phyloP scores from a whole-genome alignment of 2,888 invertebrate species.

The Corythucha ciliata region DNA sequence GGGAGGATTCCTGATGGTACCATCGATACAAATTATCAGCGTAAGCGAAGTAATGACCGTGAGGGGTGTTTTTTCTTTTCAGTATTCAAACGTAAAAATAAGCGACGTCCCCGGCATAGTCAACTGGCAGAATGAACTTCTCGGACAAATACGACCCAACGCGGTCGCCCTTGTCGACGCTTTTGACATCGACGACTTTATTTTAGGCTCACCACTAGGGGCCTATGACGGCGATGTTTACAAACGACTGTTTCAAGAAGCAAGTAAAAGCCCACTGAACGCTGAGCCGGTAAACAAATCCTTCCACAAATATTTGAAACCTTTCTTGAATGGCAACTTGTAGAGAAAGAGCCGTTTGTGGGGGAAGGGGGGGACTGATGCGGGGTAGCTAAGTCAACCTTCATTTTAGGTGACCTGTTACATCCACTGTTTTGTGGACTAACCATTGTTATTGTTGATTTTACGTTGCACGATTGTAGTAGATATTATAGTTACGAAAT shows the following conservation, averaged over 20 bases:
- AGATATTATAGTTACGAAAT: no score
- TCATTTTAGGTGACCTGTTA: no score
- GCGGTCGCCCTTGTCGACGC: conserved; percentile 85
- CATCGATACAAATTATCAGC: conserved; percentile 47
- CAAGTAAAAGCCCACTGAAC: conserved; percentile 72
- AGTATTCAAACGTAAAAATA: conserved; percentile 9
- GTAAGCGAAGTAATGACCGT: neutral
- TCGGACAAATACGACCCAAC: conserved; percentile 67
- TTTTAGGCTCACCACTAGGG: conserved; percentile 65
- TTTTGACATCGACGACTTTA: conserved; percentile 73
- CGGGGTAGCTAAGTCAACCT: no score
- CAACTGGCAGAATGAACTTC: conserved; percentile 56
- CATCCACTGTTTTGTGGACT: no score
- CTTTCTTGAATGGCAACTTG: conserved; percentile 65
- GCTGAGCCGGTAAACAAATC: conserved; percentile 66
- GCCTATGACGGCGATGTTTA: conserved; percentile 77
- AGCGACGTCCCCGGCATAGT: neutral
- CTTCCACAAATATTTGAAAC: conserved; percentile 64
- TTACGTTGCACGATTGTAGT: no score
- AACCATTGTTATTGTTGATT: no score
- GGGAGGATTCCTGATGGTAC: conserved; percentile 58
- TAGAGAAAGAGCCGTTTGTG: no score
- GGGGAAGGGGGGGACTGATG: no score
- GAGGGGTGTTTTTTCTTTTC: conserved; percentile 2
- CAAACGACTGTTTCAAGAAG: conserved; percentile 66